phyloP scores from a whole-genome alignment of 2,113 vertebrate genomes.

The Entosphenus tridentatus region DNA sequence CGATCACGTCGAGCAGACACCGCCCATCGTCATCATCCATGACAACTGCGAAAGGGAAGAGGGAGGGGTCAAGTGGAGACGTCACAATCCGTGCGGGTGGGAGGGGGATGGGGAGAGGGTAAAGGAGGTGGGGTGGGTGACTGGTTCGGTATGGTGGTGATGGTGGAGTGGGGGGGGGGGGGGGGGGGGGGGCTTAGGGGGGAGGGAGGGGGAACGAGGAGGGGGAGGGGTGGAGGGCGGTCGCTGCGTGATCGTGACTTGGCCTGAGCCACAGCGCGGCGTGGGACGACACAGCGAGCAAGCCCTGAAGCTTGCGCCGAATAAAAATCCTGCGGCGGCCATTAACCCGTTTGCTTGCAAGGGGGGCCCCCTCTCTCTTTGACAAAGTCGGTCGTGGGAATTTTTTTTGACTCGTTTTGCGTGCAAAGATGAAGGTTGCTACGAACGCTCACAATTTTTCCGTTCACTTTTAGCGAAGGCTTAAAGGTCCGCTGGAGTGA shows the following conservation, averaged over 20 bases:
- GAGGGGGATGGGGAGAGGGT: constrained; percentile 1
- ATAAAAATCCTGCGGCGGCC: no score
- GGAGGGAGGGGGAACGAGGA: neutral
- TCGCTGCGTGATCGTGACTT: neutral
- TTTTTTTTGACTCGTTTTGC: no score
- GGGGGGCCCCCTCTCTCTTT: no score
- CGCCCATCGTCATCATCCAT: constrained; percentile 6
- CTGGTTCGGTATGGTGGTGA: neutral
- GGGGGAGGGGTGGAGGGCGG: neutral
- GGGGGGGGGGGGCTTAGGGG: neutral
- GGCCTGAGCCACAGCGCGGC: no score
- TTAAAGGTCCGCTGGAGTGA: no score
- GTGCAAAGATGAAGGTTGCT: no score
- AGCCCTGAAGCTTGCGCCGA: no score
- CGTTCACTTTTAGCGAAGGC: no score
- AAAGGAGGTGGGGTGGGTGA: neutral
- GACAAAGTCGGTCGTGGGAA: no score
- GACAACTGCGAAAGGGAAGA: constrained; percentile 1
- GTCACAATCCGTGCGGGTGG: neutral
- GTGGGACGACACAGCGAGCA: no score
- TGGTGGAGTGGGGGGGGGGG: neutral
- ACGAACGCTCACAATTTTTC: no score
- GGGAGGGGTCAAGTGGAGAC: neutral
- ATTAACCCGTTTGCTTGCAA: no score
- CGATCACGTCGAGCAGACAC: constrained; percentile 2